phyloP scores from a whole-genome alignment of 2,797 vertebrate species.

The Cuculus canorus region DNA sequence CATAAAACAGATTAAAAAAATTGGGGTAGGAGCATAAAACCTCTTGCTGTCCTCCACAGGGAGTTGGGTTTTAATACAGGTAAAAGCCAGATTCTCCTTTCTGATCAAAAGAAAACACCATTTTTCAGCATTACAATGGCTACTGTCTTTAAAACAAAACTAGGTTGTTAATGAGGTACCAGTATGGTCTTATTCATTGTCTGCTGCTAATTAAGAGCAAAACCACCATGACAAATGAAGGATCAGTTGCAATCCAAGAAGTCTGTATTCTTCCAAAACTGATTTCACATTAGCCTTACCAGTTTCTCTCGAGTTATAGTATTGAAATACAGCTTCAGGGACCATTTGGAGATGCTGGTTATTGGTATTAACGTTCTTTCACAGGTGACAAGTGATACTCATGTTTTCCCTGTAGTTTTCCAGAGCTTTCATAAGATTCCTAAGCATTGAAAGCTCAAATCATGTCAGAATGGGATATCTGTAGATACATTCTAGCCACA shows the following conservation, averaged over 20 bases:
- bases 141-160: not conserved
- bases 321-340: not conserved
- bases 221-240: not conserved
- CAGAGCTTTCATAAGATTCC: not conserved
- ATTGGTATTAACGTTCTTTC: not conserved
- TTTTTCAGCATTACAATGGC: not conserved
- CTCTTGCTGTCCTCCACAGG: not conserved
- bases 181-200: not conserved
- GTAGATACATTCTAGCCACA: not conserved
- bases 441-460: not conserved
- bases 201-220: not conserved
- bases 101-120: not conserved
- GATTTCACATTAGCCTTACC: not conserved
- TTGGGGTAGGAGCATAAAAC: rapidly evolving
- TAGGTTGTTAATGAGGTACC: not conserved
- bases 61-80: not conserved
- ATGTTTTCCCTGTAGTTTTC: not conserved
- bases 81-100: not conserved
- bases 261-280: not conserved
- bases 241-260: not conserved
- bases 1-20: not conserved
- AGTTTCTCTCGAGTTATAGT: not conserved
- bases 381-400: not conserved
- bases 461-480: not conserved
- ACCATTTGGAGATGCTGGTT: not conserved